Conservation (phyloP, 2,113 vertebrate species). For the Sinocyclocheilus maitianheensis region DNA sequence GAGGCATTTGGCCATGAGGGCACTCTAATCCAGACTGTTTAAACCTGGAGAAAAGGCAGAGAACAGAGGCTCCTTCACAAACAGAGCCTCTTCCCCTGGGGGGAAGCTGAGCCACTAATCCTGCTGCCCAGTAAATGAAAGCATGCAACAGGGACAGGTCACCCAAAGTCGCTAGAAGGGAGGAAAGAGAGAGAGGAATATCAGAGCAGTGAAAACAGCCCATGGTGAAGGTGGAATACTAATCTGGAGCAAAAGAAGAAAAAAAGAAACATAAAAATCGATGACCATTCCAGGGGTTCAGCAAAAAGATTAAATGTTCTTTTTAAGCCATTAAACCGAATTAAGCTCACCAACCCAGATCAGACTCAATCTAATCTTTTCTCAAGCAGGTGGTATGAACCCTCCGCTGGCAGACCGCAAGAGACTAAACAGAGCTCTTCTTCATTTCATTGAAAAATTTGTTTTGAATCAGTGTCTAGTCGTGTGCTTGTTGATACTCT, state of each 20-base stretch:
- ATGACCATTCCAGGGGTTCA: constrained; percentile 31
- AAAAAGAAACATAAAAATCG: background rate
- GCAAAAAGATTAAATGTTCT: constrained; percentile 38
- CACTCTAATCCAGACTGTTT: constrained; percentile 36
- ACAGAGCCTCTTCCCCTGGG: constrained; percentile 27
- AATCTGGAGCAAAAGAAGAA: background rate
- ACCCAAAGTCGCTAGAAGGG: constrained; percentile 1
- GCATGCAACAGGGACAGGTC: constrained; percentile 25
- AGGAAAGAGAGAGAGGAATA: constrained; percentile 27
- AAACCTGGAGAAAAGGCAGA: constrained; percentile 25
- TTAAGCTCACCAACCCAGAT: constrained; percentile 32
- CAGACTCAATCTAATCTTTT: constrained; percentile 39
- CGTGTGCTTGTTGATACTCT: background rate
- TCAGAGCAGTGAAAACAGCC: background rate
- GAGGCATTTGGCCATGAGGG: constrained; percentile 17
- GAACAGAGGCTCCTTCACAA: constrained; percentile 48
- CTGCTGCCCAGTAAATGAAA: background rate
- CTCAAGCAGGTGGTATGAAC: constrained; percentile 45
- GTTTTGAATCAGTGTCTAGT: background rate
- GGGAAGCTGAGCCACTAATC: constrained; percentile 6
- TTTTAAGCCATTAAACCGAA: constrained; percentile 27
- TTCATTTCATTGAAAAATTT: background rate
- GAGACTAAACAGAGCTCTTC: background rate
- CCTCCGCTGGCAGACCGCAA: background rate
- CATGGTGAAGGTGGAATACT: background rate